Base-by-base conservation (phyloP, 2,888 invertebrate species). In the Erebia palarica region DNA sequence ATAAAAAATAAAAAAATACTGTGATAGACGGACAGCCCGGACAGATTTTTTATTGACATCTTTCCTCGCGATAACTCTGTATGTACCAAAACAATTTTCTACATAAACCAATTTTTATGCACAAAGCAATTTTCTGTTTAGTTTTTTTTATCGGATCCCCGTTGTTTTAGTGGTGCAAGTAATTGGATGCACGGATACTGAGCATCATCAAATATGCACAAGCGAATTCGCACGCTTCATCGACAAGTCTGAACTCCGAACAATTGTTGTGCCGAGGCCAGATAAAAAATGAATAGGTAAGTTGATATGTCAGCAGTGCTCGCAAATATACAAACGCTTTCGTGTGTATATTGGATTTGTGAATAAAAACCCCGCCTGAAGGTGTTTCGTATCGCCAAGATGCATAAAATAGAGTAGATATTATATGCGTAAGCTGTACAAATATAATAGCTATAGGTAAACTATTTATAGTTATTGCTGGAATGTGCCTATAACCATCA, bases 191-290 rank as follows among this genome's bases (percentile, higher is more conserved):
- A 75, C 75, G 75, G 73, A 69, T 72, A 73, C 65, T 73, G 75
- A 77, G 75, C 73, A 75, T 76, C 71, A 78, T 79, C 77, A 77
- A 78, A 77, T 77, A 79, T 78, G 77, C 75, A 78, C 75, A 78
- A 77, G 78, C 76, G 73, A 72, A 73, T 73, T 75, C 73, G 75
- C 73, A 73, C 76, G 76, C 79, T 77, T 79, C 76, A 77, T 77
- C 71, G 76, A 73, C 73, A 75, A 72, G 75, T 77, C 77, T 76
- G 78, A 75, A 79, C 79, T 77, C 77, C 76, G 78, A 75, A 79
- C 79, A 80, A 79, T 79, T 76, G 79, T 77, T 76, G 75, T 80
- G 71, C 76, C 73, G 77, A 75, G 78, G 75, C 77, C 78, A 77
- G 76, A 77, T 75, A 76, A 79, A 78, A 79, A 79, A 80, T 78